These are phyloP conservation scores for Syngnathus floridae DNA, from an alignment of 2,113 vertebrate species.

Conservation along the genomic window DNA sequence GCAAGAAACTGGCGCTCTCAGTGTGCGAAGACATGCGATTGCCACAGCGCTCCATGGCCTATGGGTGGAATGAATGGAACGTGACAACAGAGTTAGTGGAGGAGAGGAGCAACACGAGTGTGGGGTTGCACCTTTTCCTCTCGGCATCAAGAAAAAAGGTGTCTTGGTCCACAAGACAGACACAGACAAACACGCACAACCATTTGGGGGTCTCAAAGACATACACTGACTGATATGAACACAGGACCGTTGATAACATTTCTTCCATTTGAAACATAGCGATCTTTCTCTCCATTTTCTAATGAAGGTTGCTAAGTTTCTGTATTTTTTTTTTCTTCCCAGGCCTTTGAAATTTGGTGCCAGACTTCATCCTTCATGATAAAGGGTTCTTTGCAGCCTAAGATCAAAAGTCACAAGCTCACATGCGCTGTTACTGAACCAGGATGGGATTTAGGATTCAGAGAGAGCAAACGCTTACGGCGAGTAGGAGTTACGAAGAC, in stretches of 20 bases:
- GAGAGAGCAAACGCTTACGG: slow-evolving; percentile 1
- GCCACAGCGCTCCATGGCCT: slow-evolving; percentile 99
- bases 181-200: slow-evolving; percentile 14
- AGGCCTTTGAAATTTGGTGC: slow-evolving; percentile 6
- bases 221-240: slow-evolving; percentile 41
- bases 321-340: slow-evolving; percentile 9
- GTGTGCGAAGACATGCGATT: slow-evolving; percentile 99
- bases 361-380: slow-evolving; percentile 27
- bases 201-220: no score
- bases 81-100: slow-evolving; percentile 89
- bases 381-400: background rate
- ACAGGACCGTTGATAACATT: slow-evolving; percentile 16
- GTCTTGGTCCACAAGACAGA: slow-evolving; percentile 31
- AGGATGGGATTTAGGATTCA: slow-evolving; percentile 8
- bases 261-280: background rate
- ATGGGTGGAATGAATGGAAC: slow-evolving; percentile 95
- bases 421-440: slow-evolving; percentile 1
- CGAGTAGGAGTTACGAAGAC: slow-evolving; percentile 30
- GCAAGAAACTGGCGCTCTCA: slow-evolving; percentile 99
- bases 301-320: background rate
- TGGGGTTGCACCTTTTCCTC: slow-evolving; percentile 49
- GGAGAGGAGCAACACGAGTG: slow-evolving; percentile 53
- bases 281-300: slow-evolving; percentile 6
- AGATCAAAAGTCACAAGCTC: slow-evolving; percentile 9
- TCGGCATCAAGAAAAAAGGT: slow-evolving; percentile 39